phyloP scores from a whole-genome alignment of 2,888 invertebrate species.

The Phaonia tiefii region DNA sequence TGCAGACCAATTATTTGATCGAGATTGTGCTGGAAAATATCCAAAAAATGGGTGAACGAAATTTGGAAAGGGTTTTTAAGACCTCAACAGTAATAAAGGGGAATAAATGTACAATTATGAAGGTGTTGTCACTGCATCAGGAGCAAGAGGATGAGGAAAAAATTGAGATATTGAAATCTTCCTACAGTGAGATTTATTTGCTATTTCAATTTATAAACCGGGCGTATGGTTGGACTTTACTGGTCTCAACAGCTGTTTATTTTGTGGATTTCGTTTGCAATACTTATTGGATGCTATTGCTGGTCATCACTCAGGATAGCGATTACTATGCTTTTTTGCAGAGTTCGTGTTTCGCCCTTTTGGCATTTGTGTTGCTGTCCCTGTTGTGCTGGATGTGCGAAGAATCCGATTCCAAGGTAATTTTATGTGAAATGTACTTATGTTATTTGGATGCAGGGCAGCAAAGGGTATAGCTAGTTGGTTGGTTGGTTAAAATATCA shows the following conservation, averaged over 20 bases:
- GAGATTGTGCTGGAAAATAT: constrained; percentile 64
- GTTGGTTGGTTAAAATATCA: too few relatives aligned
- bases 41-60: constrained; percentile 70
- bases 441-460: too few relatives aligned
- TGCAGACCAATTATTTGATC: constrained; percentile 70
- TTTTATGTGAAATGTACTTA: too few relatives aligned
- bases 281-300: constrained; percentile 74
- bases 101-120: constrained; percentile 6
- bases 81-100: neutral
- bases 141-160: constrained; percentile 56
- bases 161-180: constrained; percentile 72
- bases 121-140: constrained; percentile 24
- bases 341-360: constrained; percentile 67
- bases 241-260: constrained; percentile 73
- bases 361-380: constrained; percentile 68
- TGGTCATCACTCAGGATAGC: constrained; percentile 48
- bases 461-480: too few relatives aligned
- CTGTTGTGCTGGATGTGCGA: constrained; percentile 76
- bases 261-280: constrained; percentile 77
- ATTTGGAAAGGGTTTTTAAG: constrained; percentile 60
- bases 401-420: constrained; percentile 73
- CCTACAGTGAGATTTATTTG: constrained; percentile 75
- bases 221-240: constrained; percentile 78
- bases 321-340: constrained; percentile 43
- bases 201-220: constrained; percentile 73